Conservation (phyloP, 1,140 invertebrate species). For the Bombus impatiens region DNA sequence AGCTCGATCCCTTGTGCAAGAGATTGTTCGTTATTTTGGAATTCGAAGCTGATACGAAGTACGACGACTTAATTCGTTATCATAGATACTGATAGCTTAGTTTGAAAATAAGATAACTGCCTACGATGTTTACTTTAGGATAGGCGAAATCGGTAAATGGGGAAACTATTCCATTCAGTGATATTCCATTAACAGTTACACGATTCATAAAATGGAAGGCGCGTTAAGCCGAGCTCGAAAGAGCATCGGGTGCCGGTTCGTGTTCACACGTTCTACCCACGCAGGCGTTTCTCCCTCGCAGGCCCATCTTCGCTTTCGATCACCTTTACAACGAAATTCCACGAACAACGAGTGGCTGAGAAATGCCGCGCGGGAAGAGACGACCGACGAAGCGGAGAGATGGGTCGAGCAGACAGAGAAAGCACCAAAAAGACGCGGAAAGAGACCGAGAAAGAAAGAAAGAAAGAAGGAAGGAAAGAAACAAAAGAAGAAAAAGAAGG, state of each 20-base stretch:
- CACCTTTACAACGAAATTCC: constrained; percentile 59
- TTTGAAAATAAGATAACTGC: too few species aligned
- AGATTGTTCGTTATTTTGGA: not conserved
- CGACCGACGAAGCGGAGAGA: constrained; percentile 17
- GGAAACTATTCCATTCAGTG: too few species aligned
- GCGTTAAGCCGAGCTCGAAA: too few species aligned
- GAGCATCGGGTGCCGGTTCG: not conserved
- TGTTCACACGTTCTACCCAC: constrained; percentile 59
- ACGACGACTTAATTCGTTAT: not conserved
- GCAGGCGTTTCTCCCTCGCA: not conserved
- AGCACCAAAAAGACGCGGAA: constrained; percentile 5
- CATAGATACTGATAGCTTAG: not conserved
- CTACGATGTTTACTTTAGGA: not conserved
- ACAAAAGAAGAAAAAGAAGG: constrained; percentile 11
- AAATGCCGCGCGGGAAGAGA: not conserved
- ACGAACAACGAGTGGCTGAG: constrained; percentile 50
- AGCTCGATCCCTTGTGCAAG: not conserved
- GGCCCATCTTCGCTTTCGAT: constrained; percentile 61
- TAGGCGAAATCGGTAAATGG: not conserved
- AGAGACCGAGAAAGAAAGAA: not conserved
- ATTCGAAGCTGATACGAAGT: too few species aligned
- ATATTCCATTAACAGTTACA: too few species aligned
- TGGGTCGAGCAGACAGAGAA: constrained; percentile 17
- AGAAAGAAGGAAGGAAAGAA: not conserved
- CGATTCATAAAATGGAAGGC: too few species aligned